phyloP scores from a whole-genome alignment of 1,140 invertebrate species.

The Diorhabda elongata region DNA sequence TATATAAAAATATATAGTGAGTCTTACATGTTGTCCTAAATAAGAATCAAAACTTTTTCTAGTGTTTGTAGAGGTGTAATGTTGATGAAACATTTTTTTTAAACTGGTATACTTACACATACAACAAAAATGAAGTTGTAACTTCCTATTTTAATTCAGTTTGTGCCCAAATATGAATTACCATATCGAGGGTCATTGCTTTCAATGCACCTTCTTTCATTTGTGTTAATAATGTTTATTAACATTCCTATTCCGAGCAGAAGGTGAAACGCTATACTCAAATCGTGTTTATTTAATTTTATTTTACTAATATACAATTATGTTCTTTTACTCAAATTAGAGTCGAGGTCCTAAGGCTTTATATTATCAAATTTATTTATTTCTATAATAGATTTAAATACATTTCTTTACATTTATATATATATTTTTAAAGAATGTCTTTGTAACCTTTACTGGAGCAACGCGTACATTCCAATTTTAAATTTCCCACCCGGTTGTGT shows the following conservation, averaged over 20 bases:
- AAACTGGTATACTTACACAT: no score
- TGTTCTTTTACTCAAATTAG: slow-evolving; percentile 6
- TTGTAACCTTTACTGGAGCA: not conserved
- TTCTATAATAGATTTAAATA: not conserved
- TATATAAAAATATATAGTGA: no score
- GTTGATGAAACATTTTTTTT: no score
- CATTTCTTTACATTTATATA: not conserved
- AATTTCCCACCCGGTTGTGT: not conserved
- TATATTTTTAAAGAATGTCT: not conserved
- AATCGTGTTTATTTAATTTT: slow-evolving; percentile 12
- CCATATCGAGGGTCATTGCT: no score
- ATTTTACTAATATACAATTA: slow-evolving; percentile 14
- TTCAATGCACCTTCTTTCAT: no score
- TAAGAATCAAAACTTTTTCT: no score
- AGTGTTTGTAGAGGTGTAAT: no score
- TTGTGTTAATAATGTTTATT: no score
- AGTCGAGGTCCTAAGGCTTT: slow-evolving; percentile 8
- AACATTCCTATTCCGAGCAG: not conserved
- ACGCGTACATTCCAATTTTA: not conserved
- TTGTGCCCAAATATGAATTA: no score
- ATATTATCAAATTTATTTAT: slow-evolving; percentile 2
- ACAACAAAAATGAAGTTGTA: no score
- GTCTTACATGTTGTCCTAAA: no score
- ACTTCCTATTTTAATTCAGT: no score
- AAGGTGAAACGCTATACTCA: not conserved